Evolutionary conservation across 37 sponge, comb jelly and placozoan genomes (phyloP).

Genomic region (Ianthella basta): DNA sequence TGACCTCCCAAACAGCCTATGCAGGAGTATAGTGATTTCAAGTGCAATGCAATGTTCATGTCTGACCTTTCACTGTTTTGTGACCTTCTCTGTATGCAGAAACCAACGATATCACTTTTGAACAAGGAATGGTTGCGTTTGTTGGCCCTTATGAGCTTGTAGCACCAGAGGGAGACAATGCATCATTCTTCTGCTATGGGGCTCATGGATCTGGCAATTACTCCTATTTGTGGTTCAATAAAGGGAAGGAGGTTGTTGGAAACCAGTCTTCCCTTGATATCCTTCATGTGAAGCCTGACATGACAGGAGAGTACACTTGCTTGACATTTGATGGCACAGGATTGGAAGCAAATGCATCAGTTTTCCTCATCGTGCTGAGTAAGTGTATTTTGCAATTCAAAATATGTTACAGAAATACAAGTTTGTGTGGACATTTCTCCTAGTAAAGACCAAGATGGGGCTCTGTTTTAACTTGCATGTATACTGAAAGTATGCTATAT

Average conservation of each 20-base stretch:
- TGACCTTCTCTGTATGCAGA: too few relatives aligned
- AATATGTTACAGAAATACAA: too few relatives aligned
- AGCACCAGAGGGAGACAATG: not conserved
- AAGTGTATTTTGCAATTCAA: not conserved
- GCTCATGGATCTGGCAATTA: not conserved
- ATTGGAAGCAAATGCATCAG: not conserved
- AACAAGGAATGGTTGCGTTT: not conserved
- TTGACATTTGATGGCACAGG: not conserved
- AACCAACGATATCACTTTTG: not conserved
- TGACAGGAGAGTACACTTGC: constrained; percentile 3
- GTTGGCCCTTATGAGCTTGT: not conserved
- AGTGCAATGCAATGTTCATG: too few relatives aligned
- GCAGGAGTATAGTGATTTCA: too few relatives aligned
- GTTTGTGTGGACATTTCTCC: too few relatives aligned
- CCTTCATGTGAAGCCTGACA: not conserved
- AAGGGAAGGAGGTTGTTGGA: not conserved
- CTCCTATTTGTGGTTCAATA: constrained; percentile 9
- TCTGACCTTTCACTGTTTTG: too few relatives aligned
- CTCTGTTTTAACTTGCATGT: too few relatives aligned
- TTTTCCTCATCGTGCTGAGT: not conserved
- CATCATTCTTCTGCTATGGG: constrained; percentile 21
- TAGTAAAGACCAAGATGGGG: too few relatives aligned
- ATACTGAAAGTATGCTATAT: too few relatives aligned
- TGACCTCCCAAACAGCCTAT: too few relatives aligned
- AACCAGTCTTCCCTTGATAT: not conserved